Evolutionary conservation across 2,888 invertebrate species (phyloP), one percentile per base, ranked within the genome.

Genomic region (Glaucopsyche alexis): DNA sequence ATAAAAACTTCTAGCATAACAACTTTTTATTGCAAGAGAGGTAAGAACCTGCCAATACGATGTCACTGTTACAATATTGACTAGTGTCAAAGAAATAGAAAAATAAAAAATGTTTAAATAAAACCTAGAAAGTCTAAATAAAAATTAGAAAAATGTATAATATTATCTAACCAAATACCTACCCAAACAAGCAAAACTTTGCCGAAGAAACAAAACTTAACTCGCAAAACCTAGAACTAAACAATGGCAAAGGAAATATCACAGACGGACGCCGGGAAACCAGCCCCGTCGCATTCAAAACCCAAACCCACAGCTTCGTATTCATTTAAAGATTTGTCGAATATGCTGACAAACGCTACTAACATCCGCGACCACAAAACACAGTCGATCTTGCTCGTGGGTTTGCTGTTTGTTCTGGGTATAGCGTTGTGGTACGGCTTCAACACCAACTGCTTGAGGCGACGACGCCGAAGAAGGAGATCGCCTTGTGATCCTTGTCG

Each of bases 381-480:
- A 11, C 86, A 87, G 78, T 81, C 79, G 52, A 75, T 80, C 3
- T 19, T 87, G 13, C 78, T 85, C 14, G 81, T 84, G 9, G 83
- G 80, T 0, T 73, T 86, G 1, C 75, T 90, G 38, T 81, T 81
- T 6, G 77, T 89, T 2, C 74, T 88, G 8, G 79, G 80, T 2
- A 38, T 87, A 50, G 84, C 82, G 1, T 77, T 87, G 5, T 87
- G 85, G 83, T 86, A 82, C 73, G 83, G 86, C 16, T 86, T 82
- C 75, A 82, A 79, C 0, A 80, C 79, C 40, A 84, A 85, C 9
- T 87, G 87, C 74, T 73, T 85, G 29, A 73, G 80, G 14, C 79
- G 83, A 0, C 79, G 82, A 3, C 79, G 84, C 7, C 81, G 83
- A 2, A 80, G 82, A 9, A 79, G 80, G 0, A 52, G 60, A 60